phyloP scores from a whole-genome alignment of 2,888 invertebrate genomes.

The Sesamia inferens region DNA sequence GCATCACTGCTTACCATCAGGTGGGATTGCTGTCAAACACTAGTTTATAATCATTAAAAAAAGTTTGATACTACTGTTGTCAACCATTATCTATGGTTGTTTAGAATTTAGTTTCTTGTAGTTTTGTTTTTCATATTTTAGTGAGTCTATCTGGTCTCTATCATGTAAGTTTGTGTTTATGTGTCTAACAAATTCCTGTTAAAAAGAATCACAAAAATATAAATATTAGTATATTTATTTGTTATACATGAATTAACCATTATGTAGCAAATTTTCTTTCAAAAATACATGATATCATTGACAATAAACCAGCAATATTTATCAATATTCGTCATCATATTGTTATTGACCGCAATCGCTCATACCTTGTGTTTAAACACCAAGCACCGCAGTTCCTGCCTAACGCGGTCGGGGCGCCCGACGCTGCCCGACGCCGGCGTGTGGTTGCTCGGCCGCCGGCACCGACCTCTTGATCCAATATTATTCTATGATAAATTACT shows the following conservation, averaged over 20 bases:
- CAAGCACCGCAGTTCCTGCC: conserved; percentile 27
- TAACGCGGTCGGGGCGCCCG: conserved; percentile 24
- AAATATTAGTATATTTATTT: too few species aligned
- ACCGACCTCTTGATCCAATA: conserved; percentile 65
- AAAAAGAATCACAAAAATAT: neutral
- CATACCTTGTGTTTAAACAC: neutral
- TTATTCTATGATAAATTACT: conserved; percentile 69
- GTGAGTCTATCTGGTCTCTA: neutral
- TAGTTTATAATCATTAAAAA: too few species aligned
- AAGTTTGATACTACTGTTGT: neutral
- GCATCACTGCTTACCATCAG: too few species aligned
- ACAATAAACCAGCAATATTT: neutral
- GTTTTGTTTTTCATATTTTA: neutral
- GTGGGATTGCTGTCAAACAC: too few species aligned
- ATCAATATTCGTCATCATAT: neutral
- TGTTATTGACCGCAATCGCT: neutral
- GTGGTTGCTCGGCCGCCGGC: conserved; percentile 22
- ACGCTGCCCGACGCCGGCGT: conserved; percentile 25
- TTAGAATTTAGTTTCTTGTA: neutral
- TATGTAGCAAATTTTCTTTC: neutral
- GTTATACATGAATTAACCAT: neutral
- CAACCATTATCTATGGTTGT: neutral
- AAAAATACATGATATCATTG: neutral
- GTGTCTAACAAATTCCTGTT: neutral
- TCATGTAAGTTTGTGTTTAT: neutral